phyloP scores from a whole-genome alignment of 2,888 invertebrate species.

The Parthenolecanium corni region DNA sequence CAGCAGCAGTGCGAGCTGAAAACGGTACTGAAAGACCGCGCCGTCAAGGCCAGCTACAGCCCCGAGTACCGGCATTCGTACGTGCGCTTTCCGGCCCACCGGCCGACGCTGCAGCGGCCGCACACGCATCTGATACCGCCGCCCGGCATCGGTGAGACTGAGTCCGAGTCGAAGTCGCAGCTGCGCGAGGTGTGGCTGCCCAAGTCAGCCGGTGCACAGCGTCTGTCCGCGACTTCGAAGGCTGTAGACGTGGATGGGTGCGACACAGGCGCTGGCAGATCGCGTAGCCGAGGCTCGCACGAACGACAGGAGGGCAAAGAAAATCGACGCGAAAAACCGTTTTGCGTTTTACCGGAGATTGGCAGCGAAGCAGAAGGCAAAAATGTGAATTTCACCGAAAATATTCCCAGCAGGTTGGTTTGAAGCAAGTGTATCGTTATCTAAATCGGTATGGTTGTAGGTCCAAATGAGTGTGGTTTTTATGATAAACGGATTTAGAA shows the following conservation, averaged over 20 bases:
- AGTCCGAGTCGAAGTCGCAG: conserved; percentile 15
- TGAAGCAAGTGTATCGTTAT: neutral
- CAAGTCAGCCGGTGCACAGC: conserved; percentile 1
- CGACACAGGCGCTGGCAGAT: neutral
- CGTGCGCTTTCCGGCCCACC: conserved; percentile 2
- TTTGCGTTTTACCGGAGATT: neutral
- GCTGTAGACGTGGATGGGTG: neutral
- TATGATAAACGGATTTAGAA: neutral
- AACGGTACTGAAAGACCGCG: neutral
- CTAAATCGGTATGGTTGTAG: too few relatives aligned
- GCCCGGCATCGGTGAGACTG: conserved; percentile 8
- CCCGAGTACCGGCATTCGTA: conserved; percentile 16
- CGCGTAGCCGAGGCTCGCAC: neutral
- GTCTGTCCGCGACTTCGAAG: conserved; percentile 1
- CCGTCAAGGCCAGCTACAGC: neutral
- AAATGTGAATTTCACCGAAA: neutral
- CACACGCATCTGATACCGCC: conserved; percentile 3
- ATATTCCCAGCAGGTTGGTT: neutral
- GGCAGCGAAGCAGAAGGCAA: neutral
- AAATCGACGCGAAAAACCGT: neutral
- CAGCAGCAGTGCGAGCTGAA: neutral
- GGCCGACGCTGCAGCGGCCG: conserved; percentile 5
- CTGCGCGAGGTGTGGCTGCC: neutral
- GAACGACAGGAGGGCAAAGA: neutral
- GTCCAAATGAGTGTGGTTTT: neutral